phyloP scores from a whole-genome alignment of 2,113 vertebrate genomes.

The Lycaon pictus region DNA sequence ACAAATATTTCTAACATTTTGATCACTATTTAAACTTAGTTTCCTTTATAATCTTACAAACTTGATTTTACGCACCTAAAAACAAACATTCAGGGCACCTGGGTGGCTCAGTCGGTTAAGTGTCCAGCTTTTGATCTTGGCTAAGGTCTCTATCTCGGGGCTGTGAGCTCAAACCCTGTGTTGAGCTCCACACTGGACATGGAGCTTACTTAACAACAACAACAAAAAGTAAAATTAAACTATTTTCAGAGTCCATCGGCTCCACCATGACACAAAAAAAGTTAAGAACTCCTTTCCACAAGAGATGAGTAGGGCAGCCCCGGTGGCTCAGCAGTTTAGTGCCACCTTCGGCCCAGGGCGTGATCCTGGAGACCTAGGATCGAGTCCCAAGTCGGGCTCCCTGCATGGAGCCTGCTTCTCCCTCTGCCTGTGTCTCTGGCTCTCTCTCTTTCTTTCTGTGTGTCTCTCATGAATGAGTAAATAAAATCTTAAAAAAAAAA shows the following conservation, averaged over 20 bases:
- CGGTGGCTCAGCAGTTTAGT: too few relatives aligned
- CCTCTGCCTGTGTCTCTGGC: too few relatives aligned
- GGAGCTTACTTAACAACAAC: not conserved
- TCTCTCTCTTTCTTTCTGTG: too few relatives aligned
- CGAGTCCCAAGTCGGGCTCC: too few relatives aligned
- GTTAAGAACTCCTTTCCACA: not conserved
- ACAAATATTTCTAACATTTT: constrained; percentile 23
- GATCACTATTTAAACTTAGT: not conserved
- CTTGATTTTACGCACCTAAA: not conserved
- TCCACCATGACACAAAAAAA: not conserved
- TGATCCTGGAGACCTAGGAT: too few relatives aligned
- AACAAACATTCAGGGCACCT: not conserved
- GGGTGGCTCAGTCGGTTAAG: not conserved
- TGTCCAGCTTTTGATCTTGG: not conserved
- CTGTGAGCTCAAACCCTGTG: not conserved
- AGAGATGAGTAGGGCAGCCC: not conserved
- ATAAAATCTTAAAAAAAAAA: too few relatives aligned
- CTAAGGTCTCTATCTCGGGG: not conserved
- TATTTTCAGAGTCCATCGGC: not conserved
- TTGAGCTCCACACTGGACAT: not conserved
- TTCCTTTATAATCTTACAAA: constrained; percentile 24
- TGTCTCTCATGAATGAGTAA: too few relatives aligned
- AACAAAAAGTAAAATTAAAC: not conserved
- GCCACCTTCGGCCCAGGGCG: too few relatives aligned
- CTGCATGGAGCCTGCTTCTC: too few relatives aligned